Base-by-base conservation (phyloP, 1,140 invertebrate genomes). In the Aphelenchoides avenae region DNA sequence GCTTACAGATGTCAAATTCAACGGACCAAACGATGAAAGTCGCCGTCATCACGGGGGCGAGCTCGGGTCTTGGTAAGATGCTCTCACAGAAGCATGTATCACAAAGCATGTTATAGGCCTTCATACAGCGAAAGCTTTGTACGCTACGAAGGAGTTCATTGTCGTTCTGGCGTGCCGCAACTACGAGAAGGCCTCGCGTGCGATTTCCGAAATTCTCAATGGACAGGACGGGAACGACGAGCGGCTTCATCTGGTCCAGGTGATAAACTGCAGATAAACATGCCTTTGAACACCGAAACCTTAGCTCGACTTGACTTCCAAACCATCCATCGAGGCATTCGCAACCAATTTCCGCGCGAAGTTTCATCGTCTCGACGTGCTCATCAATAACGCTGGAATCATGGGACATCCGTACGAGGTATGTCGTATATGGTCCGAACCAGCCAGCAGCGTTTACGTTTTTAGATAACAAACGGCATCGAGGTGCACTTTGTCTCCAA, bases 331-430 rank as follows among this genome's bases (percentile, higher is more conserved):
- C 5, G 20, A 61, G 9, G 18, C 40, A 13, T 30, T 61, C 52
- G 40, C 29, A n/a, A n/a, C 0, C 9, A 33, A 1, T 24, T 6
- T 52, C 39, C n/a, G 3, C 6, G 24, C 6, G 5, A 34, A n/a
- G 6, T 56, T 56, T 55, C 34, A 13, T 27, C 36, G 20, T 9
- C 22, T 64, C 4, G 24, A 64, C 22, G 18, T 69, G n/a, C 30
- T 73, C 20, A 53, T 71, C 36, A 61, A 63, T 43, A 72, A 69
- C 47, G 65, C 65, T 29, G 68, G 65, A 18, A 51, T 73, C 6
- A 69, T 56, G 62, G 47, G 30, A 9, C 37, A 50, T 56, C 50
- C 52, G 1, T 48, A 47, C 29, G 27, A 24, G 30, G 42, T 42
- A 52, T 34, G 41, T 11, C 11, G 11, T 49, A 9, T 34, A 36